Conservation (phyloP, 2,797 vertebrate species). For the Urocyon cinereoargenteus region DNA sequence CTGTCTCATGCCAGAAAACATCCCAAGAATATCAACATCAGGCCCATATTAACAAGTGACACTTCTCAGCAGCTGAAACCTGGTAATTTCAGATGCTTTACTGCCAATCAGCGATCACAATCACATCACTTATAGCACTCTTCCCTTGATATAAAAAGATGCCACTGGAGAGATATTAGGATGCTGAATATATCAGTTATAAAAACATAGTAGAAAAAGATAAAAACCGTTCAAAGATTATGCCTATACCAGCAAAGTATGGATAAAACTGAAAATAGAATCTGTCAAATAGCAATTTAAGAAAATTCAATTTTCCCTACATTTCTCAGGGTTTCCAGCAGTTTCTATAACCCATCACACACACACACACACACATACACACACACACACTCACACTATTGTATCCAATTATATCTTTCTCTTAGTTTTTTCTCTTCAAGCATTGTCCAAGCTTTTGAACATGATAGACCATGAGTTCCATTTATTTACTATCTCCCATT, state of each 20-base stretch:
- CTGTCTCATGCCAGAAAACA: background rate
- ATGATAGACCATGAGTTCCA: background rate
- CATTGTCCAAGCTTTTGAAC: background rate
- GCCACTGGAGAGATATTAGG: background rate
- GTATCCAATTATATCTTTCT: background rate
- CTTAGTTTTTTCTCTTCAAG: background rate
- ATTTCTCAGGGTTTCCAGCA: background rate
- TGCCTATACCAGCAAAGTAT: background rate
- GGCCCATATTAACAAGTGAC: background rate
- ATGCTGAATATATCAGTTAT: background rate
- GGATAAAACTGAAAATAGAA: background rate
- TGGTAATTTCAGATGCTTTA: background rate
- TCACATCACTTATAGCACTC: background rate
- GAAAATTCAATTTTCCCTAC: background rate
- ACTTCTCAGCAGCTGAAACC: background rate
- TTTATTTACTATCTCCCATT: background rate
- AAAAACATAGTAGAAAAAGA: constrained; percentile 19
- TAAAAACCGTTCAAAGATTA: constrained; percentile 1
- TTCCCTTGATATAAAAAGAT: background rate
- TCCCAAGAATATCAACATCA: background rate
- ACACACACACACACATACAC: background rate
- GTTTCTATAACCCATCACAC: background rate
- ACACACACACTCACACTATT: background rate
- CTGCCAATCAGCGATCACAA: constrained; percentile 11
- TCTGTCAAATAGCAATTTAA: background rate